A percentile compares a stretch with the other conserved stretches of the same genome.
phyloP scores from a whole-genome alignment of 2,888 invertebrate species.

The Tetragonisca angustula region DNA sequence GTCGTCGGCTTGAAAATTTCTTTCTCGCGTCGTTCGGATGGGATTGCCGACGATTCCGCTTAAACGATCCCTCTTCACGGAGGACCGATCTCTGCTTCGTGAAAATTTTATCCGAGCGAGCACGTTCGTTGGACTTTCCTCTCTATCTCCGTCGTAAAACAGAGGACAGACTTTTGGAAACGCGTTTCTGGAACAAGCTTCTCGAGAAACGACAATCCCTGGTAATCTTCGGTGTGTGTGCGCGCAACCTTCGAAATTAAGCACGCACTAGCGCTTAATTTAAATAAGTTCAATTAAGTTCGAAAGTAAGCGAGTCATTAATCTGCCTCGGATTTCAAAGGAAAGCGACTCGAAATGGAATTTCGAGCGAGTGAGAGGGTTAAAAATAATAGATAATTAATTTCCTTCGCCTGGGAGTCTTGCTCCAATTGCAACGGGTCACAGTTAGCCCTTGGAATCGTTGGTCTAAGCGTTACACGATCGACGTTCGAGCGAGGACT shows the following conservation, averaged over 20 bases:
- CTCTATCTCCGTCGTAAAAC: background rate
- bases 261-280: background rate
- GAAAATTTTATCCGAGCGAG: background rate
- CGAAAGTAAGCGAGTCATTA: background rate
- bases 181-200: background rate
- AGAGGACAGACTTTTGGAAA: background rate
- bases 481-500: slow-evolving; percentile 33
- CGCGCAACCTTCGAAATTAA: background rate
- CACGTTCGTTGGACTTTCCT: background rate
- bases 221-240: too few species aligned
- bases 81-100: background rate
- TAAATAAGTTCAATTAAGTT: too few species aligned
- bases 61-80: slow-evolving; percentile 31
- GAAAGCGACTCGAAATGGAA: background rate
- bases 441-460: background rate
- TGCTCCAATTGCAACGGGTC: background rate
- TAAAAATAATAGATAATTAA: slow-evolving; percentile 33
- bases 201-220: background rate
- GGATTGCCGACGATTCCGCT: slow-evolving; percentile 26
- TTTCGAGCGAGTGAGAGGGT: background rate
- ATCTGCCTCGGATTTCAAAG: background rate
- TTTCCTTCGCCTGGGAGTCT: background rate
- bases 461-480: slow-evolving; percentile 9
- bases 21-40: slow-evolving; percentile 5
- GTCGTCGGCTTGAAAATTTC: background rate